Base-by-base conservation (phyloP, 30 jellyfish, hydroid and myxozoan genomes). In the Cassiopea xamachana region DNA sequence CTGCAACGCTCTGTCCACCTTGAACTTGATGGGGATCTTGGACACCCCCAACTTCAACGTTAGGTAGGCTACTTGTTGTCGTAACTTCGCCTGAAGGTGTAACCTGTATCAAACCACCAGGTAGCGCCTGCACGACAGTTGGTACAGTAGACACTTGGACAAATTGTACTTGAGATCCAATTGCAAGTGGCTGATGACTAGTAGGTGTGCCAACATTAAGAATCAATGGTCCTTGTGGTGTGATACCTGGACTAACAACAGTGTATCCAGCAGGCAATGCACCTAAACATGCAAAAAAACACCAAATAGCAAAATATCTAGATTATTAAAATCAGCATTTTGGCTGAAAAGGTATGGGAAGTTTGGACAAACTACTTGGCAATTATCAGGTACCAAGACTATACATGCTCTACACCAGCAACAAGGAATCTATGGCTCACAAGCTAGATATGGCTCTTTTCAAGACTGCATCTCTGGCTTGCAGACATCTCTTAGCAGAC, bases 91-190 rank as follows among this genome's bases (percentile, higher is more conserved):
- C 90, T 16, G 98, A 60, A 1, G 98, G 98, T 12, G 98, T 86
- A 58, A 92, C 95, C 60, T 92, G 98, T 17, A 92, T 81, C 70
- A 92, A 72, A 39, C 98, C 98, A 55, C 89, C 92, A 12, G 97
- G 97, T 10, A 91, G 61, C 17, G 95, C 98, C 67, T 92, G 98
- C 15, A 92, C 98, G 43, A 92, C 92, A 4, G 98, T 80, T 12
- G 98, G 98, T 10, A 85, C 95, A 12, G 92, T 90, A 1, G 98
- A 85, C 49, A 92, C 98, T 64, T 92, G 98, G 55, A 92, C 94
- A 7, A 83, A 77, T 91, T 92, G 98, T n/a, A 92, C 91, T 62
- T 92, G 92, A 13, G 98, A 76, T 0, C 93, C 95, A 10, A 84
- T 77, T 7, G 91, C 80, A 77, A 81, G 88, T 2, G 92, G 87